Base-by-base conservation (phyloP, 2,797 vertebrate species). In the Sylvia borin region DNA sequence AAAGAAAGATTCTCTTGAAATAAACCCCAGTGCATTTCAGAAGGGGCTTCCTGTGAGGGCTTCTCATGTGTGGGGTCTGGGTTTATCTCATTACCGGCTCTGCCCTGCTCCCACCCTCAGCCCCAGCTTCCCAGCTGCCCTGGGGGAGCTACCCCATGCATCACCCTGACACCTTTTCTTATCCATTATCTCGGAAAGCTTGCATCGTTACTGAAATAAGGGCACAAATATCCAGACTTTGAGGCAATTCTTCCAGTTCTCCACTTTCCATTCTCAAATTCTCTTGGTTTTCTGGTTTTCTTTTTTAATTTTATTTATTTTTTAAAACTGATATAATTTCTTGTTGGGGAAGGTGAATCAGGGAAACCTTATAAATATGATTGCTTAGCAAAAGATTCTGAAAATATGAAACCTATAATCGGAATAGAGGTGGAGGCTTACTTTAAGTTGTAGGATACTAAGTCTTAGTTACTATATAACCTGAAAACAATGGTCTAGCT, bases 31-130 rank as follows among this genome's bases (percentile, higher is more conserved):
- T 22, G 11, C 0, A 6, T 64, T 88, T 75, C 36, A 64, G 42
- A 43, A 71, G 36, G 8, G 5, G 7, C 12, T 68, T 32, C 20
- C 29, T 0, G 0, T 3, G 5, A 61, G 10, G 18, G 4, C 4
- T 68, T 61, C 42, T 61, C 65, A 43, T 1, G 3, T 6, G 2
- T 2, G 1, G 42, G 27, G 9, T 51, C 25, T 68, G 40, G 26
- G 3, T 9, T 73, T 18, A 27, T 4, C 8, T 42, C 22, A 15
- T 20, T 24, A 22, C 7, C 6, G 16, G 16, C 15, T 24, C 6
- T 17, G 17, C 13, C 12, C 29, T 1, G 0, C 10, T 64, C 7
- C 27, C 14, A 71, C 7, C 10, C 26, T 58, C 13, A 26, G 26
- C 4, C 13, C 21, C 62, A 66, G 21, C 21, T 43, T 15, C 58